A percentile compares a stretch with the other conserved stretches of the same genome.
These are phyloP conservation scores for Apaloderma vittatum DNA, from an alignment of 2,113 vertebrate species.

Conservation along the genomic window DNA sequence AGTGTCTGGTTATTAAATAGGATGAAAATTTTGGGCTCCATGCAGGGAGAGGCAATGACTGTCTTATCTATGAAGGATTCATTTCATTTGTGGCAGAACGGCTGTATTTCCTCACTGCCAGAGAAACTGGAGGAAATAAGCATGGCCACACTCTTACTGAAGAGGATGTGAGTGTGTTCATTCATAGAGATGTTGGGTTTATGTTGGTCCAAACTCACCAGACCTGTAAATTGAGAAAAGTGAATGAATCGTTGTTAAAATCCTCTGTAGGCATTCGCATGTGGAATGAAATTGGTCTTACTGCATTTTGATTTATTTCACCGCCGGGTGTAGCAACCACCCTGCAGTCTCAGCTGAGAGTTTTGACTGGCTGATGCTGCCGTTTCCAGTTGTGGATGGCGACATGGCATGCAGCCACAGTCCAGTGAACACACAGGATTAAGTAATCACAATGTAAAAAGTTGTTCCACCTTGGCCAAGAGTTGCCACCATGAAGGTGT, in stretches of 20 bases:
- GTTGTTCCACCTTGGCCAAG: background rate
- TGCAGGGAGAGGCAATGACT: constrained; percentile 34
- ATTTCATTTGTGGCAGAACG: constrained; percentile 30
- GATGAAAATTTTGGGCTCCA: constrained; percentile 20
- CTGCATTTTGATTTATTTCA: background rate
- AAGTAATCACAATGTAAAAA: background rate
- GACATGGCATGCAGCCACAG: background rate
- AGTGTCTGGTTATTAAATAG: constrained; percentile 48
- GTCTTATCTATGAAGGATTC: constrained; percentile 24
- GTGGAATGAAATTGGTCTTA: background rate
- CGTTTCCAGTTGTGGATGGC: background rate
- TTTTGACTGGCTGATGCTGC: background rate
- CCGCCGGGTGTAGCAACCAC: background rate
- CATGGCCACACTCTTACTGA: background rate
- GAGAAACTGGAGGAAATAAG: background rate
- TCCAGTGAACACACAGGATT: background rate
- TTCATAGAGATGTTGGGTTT: background rate
- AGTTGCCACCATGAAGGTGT: background rate
- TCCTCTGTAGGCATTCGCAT: background rate
- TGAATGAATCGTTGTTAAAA: background rate
- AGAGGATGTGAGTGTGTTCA: background rate
- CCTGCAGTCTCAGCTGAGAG: background rate
- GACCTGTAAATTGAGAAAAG: background rate
- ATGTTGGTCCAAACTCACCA: background rate
- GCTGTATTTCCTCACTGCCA: background rate